Conservation (phyloP, 2,113 vertebrate genomes). For the Siniperca chuatsi region DNA sequence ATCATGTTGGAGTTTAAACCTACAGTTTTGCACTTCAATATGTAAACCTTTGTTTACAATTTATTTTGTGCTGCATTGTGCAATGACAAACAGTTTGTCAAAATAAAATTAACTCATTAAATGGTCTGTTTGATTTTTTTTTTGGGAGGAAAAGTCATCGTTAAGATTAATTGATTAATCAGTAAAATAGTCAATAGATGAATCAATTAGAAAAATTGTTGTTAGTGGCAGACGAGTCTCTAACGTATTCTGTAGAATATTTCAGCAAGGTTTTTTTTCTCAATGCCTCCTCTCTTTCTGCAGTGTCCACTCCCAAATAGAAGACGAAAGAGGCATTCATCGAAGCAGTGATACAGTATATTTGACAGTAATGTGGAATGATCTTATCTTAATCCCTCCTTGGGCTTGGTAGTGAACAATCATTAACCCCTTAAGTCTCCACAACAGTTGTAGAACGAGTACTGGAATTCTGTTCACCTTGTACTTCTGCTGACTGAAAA, state of each 20-base stretch:
- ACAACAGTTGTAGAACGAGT: slow-evolving; percentile 20
- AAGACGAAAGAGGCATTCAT: neutral
- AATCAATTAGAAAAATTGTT: too few relatives aligned
- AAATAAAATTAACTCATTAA: too few relatives aligned
- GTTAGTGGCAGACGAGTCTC: neutral
- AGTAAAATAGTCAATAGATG: too few relatives aligned
- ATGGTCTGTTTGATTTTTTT: too few relatives aligned
- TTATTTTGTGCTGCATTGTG: too few relatives aligned
- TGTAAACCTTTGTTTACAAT: too few relatives aligned
- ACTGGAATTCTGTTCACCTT: slow-evolving; percentile 53
- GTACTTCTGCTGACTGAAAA: slow-evolving; percentile 26
- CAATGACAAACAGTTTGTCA: too few relatives aligned
- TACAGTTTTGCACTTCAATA: too few relatives aligned
- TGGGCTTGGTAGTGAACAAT: slow-evolving; percentile 21
- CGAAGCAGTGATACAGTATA: neutral
- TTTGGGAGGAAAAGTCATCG: too few relatives aligned
- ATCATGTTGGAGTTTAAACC: too few relatives aligned
- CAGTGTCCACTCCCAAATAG: neutral
- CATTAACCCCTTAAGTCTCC: slow-evolving; percentile 33
- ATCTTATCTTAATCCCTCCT: slow-evolving; percentile 9
- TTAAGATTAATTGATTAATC: too few relatives aligned
- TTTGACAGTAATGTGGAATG: neutral
- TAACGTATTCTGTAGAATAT: neutral
- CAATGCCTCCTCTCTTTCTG: neutral
- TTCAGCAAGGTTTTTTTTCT: neutral